Conservation (phyloP, 2,888 invertebrate species). For the Drosophila mettleri region DNA sequence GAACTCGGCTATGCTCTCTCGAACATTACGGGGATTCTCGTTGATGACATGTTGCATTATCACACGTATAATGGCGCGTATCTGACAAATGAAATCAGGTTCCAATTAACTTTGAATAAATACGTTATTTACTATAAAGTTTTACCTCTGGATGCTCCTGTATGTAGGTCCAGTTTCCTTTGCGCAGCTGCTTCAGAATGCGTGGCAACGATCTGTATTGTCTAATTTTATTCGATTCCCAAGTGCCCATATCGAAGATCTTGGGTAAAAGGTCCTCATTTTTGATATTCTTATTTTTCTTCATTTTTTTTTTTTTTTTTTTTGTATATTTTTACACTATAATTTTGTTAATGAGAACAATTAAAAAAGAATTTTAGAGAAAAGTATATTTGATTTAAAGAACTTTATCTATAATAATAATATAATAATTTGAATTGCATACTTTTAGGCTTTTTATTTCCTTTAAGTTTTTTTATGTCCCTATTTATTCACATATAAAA, state of each 20-base stretch:
- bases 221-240: slow-evolving; percentile 61
- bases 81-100: slow-evolving; percentile 33
- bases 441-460: not conserved
- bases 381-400: not conserved
- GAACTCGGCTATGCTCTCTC: slow-evolving; percentile 64
- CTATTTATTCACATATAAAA: too few relatives aligned
- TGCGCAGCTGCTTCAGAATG: slow-evolving; percentile 65
- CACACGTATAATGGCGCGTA: slow-evolving; percentile 78
- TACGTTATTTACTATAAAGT: not conserved
- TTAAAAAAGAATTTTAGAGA: not conserved
- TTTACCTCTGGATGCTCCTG: slow-evolving; percentile 64
- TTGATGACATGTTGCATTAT: slow-evolving; percentile 70
- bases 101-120: too few relatives aligned
- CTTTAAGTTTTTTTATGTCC: too few relatives aligned
- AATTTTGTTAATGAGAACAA: slow-evolving; percentile 22
- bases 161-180: slow-evolving; percentile 62
- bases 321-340: not conserved
- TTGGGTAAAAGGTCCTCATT: slow-evolving; percentile 23
- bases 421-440: too few relatives aligned
- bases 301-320: not conserved
- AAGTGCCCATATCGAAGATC: slow-evolving; percentile 56
- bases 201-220: slow-evolving; percentile 47
- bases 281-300: slow-evolving; percentile 24
- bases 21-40: slow-evolving; percentile 59
- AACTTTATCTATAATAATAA: too few relatives aligned